These are phyloP conservation scores for Drosophila pseudotalamancana DNA, from an alignment of 2,888 invertebrate species.

Conservation along the genomic window DNA sequence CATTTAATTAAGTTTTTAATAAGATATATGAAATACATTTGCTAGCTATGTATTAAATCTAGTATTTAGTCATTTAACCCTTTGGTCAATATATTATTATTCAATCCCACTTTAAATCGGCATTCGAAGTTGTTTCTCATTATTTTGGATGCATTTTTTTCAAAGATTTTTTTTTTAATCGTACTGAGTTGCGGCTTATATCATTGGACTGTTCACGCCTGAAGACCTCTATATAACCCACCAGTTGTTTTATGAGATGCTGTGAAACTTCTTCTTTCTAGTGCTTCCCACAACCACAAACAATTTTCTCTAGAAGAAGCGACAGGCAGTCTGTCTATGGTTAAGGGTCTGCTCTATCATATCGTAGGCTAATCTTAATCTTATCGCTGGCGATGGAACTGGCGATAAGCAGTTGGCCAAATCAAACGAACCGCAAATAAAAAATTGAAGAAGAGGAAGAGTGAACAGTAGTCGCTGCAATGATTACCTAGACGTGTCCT, in stretches of 20 bases:
- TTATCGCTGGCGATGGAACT: constrained; percentile 58
- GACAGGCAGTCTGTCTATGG: constrained; percentile 57
- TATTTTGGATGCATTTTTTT: no score
- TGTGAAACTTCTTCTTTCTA: constrained; percentile 10
- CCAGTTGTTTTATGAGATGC: constrained; percentile 6
- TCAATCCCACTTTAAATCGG: no score
- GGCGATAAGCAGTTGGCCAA: constrained; percentile 46
- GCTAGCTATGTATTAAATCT: no score
- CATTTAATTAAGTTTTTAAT: no score
- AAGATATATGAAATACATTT: no score
- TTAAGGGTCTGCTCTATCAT: not conserved
- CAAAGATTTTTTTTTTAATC: no score
- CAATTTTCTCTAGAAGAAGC: constrained; percentile 59
- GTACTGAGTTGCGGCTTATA: no score
- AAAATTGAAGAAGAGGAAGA: constrained; percentile 9
- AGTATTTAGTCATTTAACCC: no score
- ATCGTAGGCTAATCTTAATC: constrained; percentile 45
- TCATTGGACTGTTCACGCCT: constrained; percentile 34
- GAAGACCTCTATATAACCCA: constrained; percentile 22
- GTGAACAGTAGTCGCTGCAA: constrained; percentile 64
- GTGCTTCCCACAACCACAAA: constrained; percentile 32
- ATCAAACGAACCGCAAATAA: constrained; percentile 66
- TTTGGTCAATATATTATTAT: no score
- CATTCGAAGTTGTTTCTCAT: no score
- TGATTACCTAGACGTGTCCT: constrained; percentile 63